Conservation (phyloP, 2,797 vertebrate species). For the Trichosurus vulpecula region DNA sequence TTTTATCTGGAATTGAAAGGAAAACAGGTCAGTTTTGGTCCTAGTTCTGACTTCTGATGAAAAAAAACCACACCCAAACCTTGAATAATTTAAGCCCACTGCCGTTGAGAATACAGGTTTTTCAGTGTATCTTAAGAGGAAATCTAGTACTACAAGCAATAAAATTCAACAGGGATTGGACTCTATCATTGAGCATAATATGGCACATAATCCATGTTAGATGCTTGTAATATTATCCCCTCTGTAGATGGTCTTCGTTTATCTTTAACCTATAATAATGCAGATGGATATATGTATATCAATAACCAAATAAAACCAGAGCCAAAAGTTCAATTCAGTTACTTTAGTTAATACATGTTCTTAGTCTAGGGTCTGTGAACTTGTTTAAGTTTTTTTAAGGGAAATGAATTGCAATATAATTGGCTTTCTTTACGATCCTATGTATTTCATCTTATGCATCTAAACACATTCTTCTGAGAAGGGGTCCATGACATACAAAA, state of each 20-base stretch:
- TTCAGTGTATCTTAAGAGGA: constrained; percentile 39
- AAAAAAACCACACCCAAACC: neutral
- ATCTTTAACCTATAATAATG: neutral
- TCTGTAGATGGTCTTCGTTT: neutral
- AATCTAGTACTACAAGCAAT: neutral
- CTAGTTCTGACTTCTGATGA: constrained; percentile 49
- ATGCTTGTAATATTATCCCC: neutral
- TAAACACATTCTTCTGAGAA: neutral
- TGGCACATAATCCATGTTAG: neutral
- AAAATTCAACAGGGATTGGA: neutral
- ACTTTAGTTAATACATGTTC: neutral
- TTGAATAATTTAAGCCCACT: constrained; percentile 36
- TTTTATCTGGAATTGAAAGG: constrained; percentile 49
- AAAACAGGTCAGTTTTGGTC: constrained; percentile 26
- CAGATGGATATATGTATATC: neutral
- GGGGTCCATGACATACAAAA: neutral
- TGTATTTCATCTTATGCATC: neutral
- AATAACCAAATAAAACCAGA: neutral
- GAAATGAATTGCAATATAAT: neutral
- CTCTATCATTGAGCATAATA: neutral
- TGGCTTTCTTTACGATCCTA: neutral
- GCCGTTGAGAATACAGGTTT: neutral
- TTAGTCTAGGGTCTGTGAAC: neutral
- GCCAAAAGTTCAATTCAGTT: neutral
- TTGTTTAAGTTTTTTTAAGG: neutral